Percentiles rank a stretch among this genome's conserved stretches.
These are phyloP conservation scores for Metridium senile DNA, from an alignment of 92 coral and sea anemone genomes.

Conservation along the genomic window DNA sequence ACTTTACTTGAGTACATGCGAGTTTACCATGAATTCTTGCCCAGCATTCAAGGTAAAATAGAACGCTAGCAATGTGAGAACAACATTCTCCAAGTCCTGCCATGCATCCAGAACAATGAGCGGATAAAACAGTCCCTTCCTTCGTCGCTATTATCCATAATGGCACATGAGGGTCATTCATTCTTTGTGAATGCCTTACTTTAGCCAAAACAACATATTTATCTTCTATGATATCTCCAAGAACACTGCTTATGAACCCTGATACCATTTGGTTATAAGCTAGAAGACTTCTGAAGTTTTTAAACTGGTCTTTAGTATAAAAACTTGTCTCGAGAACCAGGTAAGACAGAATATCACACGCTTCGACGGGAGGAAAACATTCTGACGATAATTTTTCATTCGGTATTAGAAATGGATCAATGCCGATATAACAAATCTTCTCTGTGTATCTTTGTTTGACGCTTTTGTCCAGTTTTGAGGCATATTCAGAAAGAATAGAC, in stretches of 20 bases:
- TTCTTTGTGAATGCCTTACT: constrained; percentile 48
- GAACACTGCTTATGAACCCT: constrained; percentile 49
- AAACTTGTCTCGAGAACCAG: constrained; percentile 50
- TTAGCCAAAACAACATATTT: constrained; percentile 56
- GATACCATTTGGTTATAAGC: constrained; percentile 66
- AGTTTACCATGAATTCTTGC: constrained; percentile 45
- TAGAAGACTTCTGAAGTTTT: constrained; percentile 33
- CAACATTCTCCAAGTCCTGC: constrained; percentile 60
- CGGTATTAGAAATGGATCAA: constrained; percentile 33
- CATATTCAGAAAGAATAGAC: constrained; percentile 32
- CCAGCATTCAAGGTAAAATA: constrained; percentile 58
- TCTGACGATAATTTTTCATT: constrained; percentile 27
- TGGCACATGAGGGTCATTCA: constrained; percentile 48
- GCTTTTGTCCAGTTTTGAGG: constrained; percentile 21
- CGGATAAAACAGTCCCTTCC: constrained; percentile 48
- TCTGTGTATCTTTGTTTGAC: constrained; percentile 20
- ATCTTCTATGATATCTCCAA: constrained; percentile 39
- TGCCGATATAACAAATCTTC: constrained; percentile 39
- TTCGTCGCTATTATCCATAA: constrained; percentile 45
- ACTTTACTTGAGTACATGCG: constrained; percentile 61
- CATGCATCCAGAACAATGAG: constrained; percentile 56
- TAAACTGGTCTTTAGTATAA: constrained; percentile 30
- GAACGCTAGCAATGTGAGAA: constrained; percentile 53
- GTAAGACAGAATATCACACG: constrained; percentile 34
- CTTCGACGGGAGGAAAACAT: constrained; percentile 53